Evolutionary conservation across 2,888 invertebrate species (phyloP).

Genomic region (Rhamnusium bicolor): DNA sequence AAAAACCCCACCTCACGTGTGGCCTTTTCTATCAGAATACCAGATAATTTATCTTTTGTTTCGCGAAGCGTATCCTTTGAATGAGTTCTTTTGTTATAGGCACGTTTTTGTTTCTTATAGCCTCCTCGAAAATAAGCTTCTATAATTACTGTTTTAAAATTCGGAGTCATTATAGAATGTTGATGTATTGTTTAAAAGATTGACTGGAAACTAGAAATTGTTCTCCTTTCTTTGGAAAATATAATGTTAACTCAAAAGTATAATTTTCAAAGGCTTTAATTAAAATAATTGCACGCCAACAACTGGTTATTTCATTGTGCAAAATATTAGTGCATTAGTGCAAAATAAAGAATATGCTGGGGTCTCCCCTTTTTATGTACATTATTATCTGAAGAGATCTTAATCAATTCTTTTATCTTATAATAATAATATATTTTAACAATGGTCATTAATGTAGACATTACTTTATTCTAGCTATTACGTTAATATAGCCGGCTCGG

Average conservation of each 20-base stretch:
- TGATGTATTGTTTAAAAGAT: conserved; percentile 48
- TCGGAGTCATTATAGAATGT: conserved; percentile 48
- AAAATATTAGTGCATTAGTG: too few relatives aligned
- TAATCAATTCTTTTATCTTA: too few relatives aligned
- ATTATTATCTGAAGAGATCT: not conserved
- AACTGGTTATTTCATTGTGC: not conserved
- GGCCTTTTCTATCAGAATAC: conserved; percentile 58
- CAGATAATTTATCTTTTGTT: conserved; percentile 66
- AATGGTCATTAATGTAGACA: too few relatives aligned
- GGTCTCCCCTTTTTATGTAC: not conserved
- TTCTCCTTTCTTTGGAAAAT: not conserved
- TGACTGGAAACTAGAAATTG: conserved; percentile 26
- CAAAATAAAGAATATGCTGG: not conserved
- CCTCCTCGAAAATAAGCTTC: conserved; percentile 51
- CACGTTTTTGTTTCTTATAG: conserved; percentile 59
- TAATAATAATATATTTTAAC: too few relatives aligned
- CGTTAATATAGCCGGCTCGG: too few relatives aligned
- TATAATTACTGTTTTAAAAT: conserved; percentile 52
- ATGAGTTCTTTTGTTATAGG: conserved; percentile 47
- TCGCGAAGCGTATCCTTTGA: conserved; percentile 37
- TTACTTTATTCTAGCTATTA: too few relatives aligned
- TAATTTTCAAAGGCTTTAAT: not conserved
- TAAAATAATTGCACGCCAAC: not conserved
- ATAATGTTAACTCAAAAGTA: not conserved
- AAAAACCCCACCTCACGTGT: conserved; percentile 54